Percentiles rank a stretch among this genome's conserved stretches.
Evolutionary conservation across 2,797 vertebrate species (phyloP).

Genomic region (Periophthalmus magnuspinnatus): DNA sequence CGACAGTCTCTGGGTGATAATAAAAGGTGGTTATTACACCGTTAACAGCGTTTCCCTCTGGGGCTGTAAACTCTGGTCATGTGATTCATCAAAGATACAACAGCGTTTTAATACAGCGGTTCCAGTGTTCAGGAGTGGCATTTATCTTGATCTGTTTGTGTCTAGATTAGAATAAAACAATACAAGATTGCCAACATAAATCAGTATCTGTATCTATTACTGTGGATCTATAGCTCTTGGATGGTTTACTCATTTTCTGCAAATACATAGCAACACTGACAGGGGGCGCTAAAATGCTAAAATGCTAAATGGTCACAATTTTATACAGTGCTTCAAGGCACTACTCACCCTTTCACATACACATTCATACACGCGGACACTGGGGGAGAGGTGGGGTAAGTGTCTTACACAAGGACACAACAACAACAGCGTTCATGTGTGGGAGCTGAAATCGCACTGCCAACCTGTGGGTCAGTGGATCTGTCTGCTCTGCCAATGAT

Average conservation of each 20-base stretch:
- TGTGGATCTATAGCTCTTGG: background rate
- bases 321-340: too few species aligned
- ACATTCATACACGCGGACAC: too few species aligned
- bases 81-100: background rate
- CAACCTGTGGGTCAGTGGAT: too few species aligned
- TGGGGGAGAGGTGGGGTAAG: too few species aligned
- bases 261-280: background rate
- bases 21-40: conserved; percentile 44
- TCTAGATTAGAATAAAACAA: background rate
- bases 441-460: too few species aligned
- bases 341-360: too few species aligned
- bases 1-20: too few species aligned
- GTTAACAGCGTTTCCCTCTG: conserved; percentile 39
- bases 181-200: background rate
- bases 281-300: background rate
- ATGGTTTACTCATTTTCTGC: background rate
- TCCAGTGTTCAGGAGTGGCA: background rate
- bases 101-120: background rate
- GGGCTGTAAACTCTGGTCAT: conserved; percentile 13
- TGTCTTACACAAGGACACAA: too few species aligned
- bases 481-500: too few species aligned
- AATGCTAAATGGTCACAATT: too few species aligned
- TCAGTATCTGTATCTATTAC: background rate
- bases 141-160: background rate
- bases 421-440: too few species aligned